Evolutionary conservation across 2,888 invertebrate genomes (phyloP).

Genomic region (Coleophora deauratella): DNA sequence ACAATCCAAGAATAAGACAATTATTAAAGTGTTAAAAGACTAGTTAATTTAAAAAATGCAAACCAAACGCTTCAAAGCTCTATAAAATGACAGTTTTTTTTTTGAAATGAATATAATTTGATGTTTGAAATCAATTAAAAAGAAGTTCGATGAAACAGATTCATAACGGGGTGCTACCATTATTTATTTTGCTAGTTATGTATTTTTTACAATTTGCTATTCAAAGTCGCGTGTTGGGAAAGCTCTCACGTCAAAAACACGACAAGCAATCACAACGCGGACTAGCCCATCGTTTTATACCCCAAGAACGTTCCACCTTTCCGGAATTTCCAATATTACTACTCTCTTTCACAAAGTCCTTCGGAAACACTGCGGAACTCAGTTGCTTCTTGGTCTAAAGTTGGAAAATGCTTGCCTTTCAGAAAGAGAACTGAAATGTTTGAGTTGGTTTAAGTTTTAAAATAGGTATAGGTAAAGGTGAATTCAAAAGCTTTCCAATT

Average conservation of each 20-base stretch:
- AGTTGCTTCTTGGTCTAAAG: background rate
- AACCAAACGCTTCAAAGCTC: no score
- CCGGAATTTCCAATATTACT: conserved; percentile 69
- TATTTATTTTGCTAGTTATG: no score
- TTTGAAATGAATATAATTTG: no score
- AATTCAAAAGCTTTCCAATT: conserved; percentile 58
- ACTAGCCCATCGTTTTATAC: conserved; percentile 51
- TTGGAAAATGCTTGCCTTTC: background rate
- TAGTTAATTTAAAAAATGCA: no score
- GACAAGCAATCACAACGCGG: conserved; percentile 52
- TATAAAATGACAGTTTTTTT: no score
- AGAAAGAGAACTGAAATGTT: background rate
- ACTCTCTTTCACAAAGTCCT: conserved; percentile 13
- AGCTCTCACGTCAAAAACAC: conserved; percentile 43
- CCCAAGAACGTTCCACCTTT: conserved; percentile 44
- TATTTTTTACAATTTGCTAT: no score
- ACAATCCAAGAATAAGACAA: no score
- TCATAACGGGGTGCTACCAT: no score
- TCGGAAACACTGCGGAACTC: background rate
- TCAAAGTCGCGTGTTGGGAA: conserved; percentile 29
- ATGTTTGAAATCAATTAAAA: no score
- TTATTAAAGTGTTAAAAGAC: no score
- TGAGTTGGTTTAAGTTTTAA: background rate
- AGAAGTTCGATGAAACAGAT: no score
- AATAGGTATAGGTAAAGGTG: conserved; percentile 38